Percentiles rank a stretch among this genome's conserved stretches.
Conservation (phyloP, 1,140 invertebrate species). For the Tetranychus urticae region DNA sequence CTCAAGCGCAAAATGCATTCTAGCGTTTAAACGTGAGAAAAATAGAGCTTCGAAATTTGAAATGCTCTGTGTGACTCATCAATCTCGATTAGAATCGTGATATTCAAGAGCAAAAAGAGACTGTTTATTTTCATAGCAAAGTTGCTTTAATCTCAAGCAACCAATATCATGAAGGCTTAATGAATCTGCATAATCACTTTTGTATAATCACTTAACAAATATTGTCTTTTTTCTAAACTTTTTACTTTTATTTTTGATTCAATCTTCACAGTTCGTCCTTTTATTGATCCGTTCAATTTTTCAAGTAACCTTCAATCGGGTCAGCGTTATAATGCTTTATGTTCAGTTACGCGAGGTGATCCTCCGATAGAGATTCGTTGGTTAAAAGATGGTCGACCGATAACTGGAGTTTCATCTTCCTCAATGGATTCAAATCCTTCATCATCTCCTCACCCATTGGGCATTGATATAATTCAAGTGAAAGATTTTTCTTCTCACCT, state of each 20-base stretch:
- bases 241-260: not conserved
- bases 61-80: too few species aligned
- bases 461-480: conserved; percentile 9
- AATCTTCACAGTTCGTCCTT: conserved; percentile 13
- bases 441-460: not conserved
- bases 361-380: conserved; percentile 31
- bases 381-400: conserved; percentile 19
- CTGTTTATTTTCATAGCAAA: too few species aligned
- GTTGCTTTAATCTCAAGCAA: too few species aligned
- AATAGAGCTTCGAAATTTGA: too few species aligned
- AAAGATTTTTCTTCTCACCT: conserved; percentile 13
- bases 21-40: too few species aligned
- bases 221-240: too few species aligned
- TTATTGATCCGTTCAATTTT: conserved; percentile 23
- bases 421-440: conserved; percentile 18
- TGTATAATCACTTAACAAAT: too few species aligned
- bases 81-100: too few species aligned
- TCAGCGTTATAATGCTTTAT: conserved; percentile 56
- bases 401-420: not conserved
- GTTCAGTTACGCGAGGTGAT: conserved; percentile 55
- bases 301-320: conserved; percentile 51
- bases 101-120: too few species aligned
- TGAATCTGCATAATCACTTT: too few species aligned
- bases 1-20: too few species aligned
- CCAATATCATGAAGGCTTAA: too few species aligned